phyloP scores from a whole-genome alignment of 1,140 invertebrate genomes.

The Camponotus floridanus region DNA sequence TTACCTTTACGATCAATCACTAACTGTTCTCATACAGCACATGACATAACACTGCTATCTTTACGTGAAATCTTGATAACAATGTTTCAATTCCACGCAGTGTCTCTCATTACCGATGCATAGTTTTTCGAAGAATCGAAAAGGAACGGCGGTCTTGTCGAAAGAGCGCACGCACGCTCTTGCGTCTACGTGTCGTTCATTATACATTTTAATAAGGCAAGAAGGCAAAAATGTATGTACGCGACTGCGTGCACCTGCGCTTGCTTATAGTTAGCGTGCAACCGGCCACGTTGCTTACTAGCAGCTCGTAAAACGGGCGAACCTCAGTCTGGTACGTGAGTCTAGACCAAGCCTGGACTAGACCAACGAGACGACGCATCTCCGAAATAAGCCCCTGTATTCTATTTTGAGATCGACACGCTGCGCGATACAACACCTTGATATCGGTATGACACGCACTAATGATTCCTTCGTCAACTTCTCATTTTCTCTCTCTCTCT shows the following conservation, averaged over 20 bases:
- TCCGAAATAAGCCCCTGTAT: conserved; percentile 81
- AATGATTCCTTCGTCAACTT: conserved; percentile 71
- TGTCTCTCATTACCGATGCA: conserved; percentile 6
- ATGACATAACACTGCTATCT: neutral
- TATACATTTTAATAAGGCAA: conserved; percentile 69
- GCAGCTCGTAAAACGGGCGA: conserved; percentile 74
- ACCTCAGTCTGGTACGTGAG: conserved; percentile 81
- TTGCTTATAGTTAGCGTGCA: conserved; percentile 60
- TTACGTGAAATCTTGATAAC: neutral
- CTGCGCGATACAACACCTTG: conserved; percentile 71
- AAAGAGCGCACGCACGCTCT: neutral
- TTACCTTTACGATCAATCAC: conserved; percentile 2
- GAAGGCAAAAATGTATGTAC: conserved; percentile 64
- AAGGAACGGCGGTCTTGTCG: neutral
- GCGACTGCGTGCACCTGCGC: conserved; percentile 65
- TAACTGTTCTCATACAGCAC: neutral
- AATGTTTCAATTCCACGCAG: neutral
- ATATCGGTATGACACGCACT: conserved; percentile 73
- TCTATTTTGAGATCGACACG: conserved; percentile 81
- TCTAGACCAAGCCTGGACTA: conserved; percentile 82
- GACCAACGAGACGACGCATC: conserved; percentile 80
- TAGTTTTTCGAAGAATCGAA: neutral
- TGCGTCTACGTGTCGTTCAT: conserved; percentile 12
- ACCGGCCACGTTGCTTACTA: conserved; percentile 69
- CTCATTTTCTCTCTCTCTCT: conserved; percentile 10